Evolutionary conservation across 2,113 vertebrate species (phyloP).

Genomic region (Peromyscus leucopus): DNA sequence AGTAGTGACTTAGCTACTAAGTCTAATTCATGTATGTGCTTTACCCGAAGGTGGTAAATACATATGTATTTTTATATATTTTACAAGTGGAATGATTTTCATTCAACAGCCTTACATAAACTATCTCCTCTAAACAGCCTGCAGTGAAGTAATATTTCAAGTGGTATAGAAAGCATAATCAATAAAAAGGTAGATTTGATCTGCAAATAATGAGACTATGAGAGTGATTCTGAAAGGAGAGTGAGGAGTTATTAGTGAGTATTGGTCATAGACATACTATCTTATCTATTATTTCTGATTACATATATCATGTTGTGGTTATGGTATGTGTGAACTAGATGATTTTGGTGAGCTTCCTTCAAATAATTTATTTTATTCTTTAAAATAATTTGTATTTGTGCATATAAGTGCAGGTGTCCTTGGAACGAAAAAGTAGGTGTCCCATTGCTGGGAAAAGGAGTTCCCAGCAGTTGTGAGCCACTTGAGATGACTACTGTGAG

Average conservation of each 20-base stretch:
- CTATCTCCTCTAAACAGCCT: conserved; percentile 21
- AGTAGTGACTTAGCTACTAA: conserved; percentile 35
- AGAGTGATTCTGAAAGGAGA: conserved; percentile 53
- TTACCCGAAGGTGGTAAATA: conserved; percentile 11
- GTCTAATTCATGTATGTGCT: not conserved
- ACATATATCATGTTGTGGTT: not conserved
- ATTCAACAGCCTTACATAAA: conserved; percentile 6
- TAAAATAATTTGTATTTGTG: not conserved
- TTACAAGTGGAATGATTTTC: conserved; percentile 45
- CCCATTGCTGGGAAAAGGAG: not conserved
- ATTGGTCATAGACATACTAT: not conserved
- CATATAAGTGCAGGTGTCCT: not conserved
- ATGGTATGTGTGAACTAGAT: not conserved
- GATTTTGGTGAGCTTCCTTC: not conserved
- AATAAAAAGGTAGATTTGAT: conserved; percentile 32
- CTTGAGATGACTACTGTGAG: not conserved
- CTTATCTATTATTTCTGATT: not conserved
- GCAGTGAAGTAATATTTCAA: conserved; percentile 50
- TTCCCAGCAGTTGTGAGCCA: not conserved
- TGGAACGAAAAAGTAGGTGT: not conserved
- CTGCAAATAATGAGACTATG: conserved; percentile 49
- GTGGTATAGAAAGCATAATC: not conserved
- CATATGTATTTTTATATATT: conserved; percentile 15
- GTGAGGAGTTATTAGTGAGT: not conserved
- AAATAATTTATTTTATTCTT: not conserved